Percentiles rank a stretch among this genome's conserved stretches.
phyloP scores from a whole-genome alignment of 30 jellyfish, hydroid and myxozoan species.

The Hydractinia echinata region DNA sequence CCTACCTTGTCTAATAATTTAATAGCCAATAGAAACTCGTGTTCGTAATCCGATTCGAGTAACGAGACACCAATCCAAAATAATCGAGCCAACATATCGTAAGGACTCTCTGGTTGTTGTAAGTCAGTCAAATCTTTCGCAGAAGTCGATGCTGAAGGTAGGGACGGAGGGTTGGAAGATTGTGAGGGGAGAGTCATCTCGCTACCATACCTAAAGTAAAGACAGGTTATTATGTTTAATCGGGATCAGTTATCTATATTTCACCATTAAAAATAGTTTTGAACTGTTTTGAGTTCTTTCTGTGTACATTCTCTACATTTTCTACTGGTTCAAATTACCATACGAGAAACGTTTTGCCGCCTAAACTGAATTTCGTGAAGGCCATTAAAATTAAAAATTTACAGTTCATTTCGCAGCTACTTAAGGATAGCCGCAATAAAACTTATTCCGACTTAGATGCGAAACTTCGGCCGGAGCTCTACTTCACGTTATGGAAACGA shows the following conservation, averaged over 20 bases:
- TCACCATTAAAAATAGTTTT: neutral
- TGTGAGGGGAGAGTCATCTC: constrained; percentile 53
- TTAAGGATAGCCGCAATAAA: too few relatives aligned
- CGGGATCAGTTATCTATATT: neutral
- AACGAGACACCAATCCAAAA: constrained; percentile 96
- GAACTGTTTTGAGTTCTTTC: too few relatives aligned
- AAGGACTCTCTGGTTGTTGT: constrained; percentile 81
- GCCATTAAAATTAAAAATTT: too few relatives aligned
- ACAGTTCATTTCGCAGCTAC: too few relatives aligned
- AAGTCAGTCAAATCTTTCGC: constrained; percentile 52
- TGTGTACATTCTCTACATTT: too few relatives aligned
- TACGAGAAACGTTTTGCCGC: too few relatives aligned
- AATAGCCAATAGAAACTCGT: constrained; percentile 85
- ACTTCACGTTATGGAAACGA: too few relatives aligned
- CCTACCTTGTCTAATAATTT: constrained; percentile 71
- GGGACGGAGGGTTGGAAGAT: constrained; percentile 8
- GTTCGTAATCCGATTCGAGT: constrained; percentile 90
- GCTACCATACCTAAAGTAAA: constrained; percentile 58
- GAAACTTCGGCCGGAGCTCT: too few relatives aligned
- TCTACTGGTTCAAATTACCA: too few relatives aligned
- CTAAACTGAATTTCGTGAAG: too few relatives aligned
- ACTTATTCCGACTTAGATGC: too few relatives aligned
- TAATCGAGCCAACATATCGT: constrained; percentile 93
- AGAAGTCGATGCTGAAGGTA: neutral
- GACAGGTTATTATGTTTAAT: too few relatives aligned